Evolutionary conservation across 2,888 invertebrate genomes (phyloP), one percentile per base, ranked within the genome.

Genomic region (Eupithecia tripunctaria): DNA sequence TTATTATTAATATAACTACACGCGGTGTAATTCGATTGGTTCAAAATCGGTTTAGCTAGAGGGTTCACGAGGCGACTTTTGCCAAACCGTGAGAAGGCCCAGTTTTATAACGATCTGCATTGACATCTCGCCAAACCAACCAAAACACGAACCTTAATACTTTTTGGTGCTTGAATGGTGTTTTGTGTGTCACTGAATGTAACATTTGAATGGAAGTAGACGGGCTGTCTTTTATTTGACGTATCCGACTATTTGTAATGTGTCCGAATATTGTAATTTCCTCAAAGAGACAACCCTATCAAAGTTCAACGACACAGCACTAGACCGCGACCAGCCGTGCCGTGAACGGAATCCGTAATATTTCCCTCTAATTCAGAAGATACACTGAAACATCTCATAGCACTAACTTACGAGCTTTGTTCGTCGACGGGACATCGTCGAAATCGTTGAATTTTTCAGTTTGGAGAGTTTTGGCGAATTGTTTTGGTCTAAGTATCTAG

Each of bases 331-430:
- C 73, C 71, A 65, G 76, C 70, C 74, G 62, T 65, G 32, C 51
- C 79, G 80, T 79, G 80, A 15, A 67, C 67, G 47, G 78, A 80
- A 77, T 78, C 67, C 63, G 67, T 79, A 75, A 79, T 76, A 76
- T 70, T 74, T 72, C 56, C 73, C 67, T 70, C 67, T 71, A 75
- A 78, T 73, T 74, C 71, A 63, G 67, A 72, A 67, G 73, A 76
- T 74, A 72, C 76, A 72, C 67, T 71, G 59, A 69, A 32, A 64
- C 47, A 70, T 63, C 59, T 47, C 27, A 68, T 68, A 66, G 25
- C 12, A 32, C 51, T 27, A 56, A 65, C 67, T 66, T 72, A 63
- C 36, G 36, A 36, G 63, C 63, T 63, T 36, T 63, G 36, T 38
- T 38, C 38, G 36, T 38, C 64, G 10, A 25, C 21, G 63, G 38